A percentile compares a stretch with the other conserved stretches of the same genome.
These are phyloP conservation scores for Villa cingulata DNA, from an alignment of 2,888 invertebrate species.

Conservation along the genomic window DNA sequence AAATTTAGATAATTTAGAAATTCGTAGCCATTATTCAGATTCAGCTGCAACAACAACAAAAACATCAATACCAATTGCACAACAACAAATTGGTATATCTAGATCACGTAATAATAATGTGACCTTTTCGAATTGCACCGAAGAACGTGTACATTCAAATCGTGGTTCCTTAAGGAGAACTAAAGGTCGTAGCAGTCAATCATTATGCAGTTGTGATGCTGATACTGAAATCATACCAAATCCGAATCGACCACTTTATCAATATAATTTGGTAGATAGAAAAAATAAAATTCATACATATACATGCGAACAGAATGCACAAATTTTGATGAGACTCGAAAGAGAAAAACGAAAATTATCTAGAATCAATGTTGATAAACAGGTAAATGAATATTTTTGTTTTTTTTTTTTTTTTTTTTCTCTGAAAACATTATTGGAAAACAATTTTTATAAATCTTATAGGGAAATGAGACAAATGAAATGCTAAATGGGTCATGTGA, in stretches of 20 bases:
- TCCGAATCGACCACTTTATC: slow-evolving; percentile 32
- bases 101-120: slow-evolving; percentile 21
- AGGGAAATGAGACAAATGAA: slow-evolving; percentile 8
- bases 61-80: too few relatives aligned
- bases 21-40: slow-evolving; percentile 25
- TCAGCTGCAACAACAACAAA: slow-evolving; percentile 14
- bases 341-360: slow-evolving; percentile 25
- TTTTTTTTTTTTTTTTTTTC: not conserved
- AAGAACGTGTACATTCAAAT: slow-evolving; percentile 13
- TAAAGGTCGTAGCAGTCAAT: slow-evolving; percentile 35
- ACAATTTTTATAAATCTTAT: not conserved
- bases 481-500: slow-evolving; percentile 8
- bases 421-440: not conserved
- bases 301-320: slow-evolving; percentile 39
- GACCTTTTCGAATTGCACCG: slow-evolving; percentile 29
- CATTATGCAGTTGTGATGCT: slow-evolving; percentile 35
- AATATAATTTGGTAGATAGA: slow-evolving; percentile 37
- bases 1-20: slow-evolving; percentile 23
- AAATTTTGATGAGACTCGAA: slow-evolving; percentile 36
- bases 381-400: slow-evolving; percentile 17
- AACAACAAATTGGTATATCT: not conserved
- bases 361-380: slow-evolving; percentile 15
- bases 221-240: slow-evolving; percentile 33
- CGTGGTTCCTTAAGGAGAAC: slow-evolving; percentile 31
- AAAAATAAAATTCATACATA: slow-evolving; percentile 37